Evolutionary conservation across 2,113 vertebrate genomes (phyloP).

Genomic region (Mustela lutreola): DNA sequence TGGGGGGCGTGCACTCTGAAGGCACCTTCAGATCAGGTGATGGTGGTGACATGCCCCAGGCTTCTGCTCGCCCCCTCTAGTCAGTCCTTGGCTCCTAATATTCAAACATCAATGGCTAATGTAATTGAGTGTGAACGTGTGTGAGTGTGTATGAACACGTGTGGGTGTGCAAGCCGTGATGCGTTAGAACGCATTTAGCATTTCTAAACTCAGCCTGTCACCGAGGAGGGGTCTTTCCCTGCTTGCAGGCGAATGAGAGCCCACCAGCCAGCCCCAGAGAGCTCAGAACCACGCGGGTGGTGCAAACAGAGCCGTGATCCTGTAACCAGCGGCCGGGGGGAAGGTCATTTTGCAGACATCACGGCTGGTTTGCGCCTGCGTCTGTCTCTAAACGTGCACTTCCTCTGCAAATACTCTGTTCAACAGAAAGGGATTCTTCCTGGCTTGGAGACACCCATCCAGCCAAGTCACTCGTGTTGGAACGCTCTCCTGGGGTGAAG

Average conservation of each 20-base stretch:
- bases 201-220: neutral
- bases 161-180: neutral
- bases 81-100: neutral
- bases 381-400: fast-evolving
- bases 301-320: neutral
- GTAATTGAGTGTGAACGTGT: neutral
- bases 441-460: fast-evolving
- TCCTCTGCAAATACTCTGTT: neutral
- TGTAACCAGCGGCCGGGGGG: neutral
- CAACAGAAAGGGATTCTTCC: neutral
- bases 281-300: neutral
- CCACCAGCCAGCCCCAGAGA: fast-evolving
- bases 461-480: neutral
- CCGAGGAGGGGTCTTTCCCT: neutral
- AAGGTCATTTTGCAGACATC: neutral
- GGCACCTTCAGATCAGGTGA: neutral
- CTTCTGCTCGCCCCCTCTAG: fast-evolving
- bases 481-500: neutral
- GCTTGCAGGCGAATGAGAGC: neutral
- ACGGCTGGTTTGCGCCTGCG: too few species aligned
- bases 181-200: neutral
- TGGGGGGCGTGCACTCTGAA: neutral
- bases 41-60: too few species aligned
- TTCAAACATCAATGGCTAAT: neutral
- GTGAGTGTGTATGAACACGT: too few species aligned